Percentiles rank a stretch among this genome's conserved stretches.
Conservation (phyloP, 2,113 vertebrate species). For the Pachycephala philippinensis region DNA sequence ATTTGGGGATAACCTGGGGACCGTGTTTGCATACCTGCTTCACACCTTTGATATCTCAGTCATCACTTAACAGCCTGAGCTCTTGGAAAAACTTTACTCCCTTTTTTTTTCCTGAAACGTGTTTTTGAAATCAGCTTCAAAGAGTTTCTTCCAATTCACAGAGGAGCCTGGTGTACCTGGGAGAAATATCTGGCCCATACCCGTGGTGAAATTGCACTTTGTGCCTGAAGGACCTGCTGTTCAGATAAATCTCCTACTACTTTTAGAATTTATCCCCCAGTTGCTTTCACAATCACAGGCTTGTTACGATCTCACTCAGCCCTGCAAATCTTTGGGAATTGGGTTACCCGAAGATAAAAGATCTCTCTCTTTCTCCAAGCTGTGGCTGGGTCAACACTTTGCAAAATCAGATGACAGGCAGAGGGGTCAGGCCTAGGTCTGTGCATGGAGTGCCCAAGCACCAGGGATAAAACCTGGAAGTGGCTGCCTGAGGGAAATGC, state of each 20-base stretch:
- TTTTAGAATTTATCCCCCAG: neutral
- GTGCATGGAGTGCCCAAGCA: neutral
- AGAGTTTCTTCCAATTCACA: neutral
- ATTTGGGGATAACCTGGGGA: neutral
- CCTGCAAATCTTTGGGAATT: constrained; percentile 22
- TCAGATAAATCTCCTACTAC: constrained; percentile 1
- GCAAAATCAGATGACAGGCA: constrained; percentile 19
- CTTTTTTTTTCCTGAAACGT: neutral
- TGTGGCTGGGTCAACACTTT: constrained; percentile 26
- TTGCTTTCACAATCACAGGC: constrained; percentile 9
- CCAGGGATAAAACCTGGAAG: neutral
- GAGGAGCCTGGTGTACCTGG: neutral
- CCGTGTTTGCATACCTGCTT: neutral
- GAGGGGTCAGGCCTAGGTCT: constrained; percentile 26
- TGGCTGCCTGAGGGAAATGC: neutral
- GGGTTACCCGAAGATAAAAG: constrained; percentile 31
- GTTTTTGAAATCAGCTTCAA: neutral
- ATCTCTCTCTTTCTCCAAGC: constrained; percentile 2
- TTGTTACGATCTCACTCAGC: constrained; percentile 2
- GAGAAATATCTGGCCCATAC: neutral
- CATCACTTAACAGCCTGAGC: neutral
- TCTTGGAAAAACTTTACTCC: neutral
- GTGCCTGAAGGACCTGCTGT: neutral
- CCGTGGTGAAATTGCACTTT: neutral
- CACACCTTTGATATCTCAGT: neutral